phyloP scores from a whole-genome alignment of 2,797 vertebrate genomes.

The Coilia nasus region DNA sequence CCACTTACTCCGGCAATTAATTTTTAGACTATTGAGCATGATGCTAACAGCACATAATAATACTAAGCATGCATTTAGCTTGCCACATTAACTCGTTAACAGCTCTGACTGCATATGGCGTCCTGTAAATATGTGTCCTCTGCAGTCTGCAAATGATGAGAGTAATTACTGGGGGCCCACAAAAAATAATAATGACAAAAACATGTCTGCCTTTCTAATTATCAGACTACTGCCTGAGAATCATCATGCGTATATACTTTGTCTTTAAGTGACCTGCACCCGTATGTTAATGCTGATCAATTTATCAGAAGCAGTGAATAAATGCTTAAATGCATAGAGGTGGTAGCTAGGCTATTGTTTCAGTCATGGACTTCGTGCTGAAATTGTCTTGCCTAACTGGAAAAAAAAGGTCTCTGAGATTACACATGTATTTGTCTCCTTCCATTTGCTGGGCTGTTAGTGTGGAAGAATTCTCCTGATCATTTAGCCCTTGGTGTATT shows the following conservation, averaged over 20 bases:
- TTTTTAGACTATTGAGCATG: constrained; percentile 63
- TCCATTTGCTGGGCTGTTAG: constrained; percentile 38
- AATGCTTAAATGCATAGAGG: not conserved
- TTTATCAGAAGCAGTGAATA: not conserved
- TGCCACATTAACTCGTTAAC: constrained; percentile 64
- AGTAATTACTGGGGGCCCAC: constrained; percentile 45
- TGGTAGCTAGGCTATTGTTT: constrained; percentile 42
- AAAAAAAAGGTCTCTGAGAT: constrained; percentile 53
- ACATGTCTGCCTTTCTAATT: constrained; percentile 31
- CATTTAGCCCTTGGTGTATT: constrained; percentile 49
- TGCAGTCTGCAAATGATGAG: constrained; percentile 60
- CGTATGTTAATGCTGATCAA: too few relatives aligned
- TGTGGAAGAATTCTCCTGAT: constrained; percentile 31
- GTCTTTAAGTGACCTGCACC: not conserved
- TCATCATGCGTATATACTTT: not conserved
- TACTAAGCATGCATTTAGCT: constrained; percentile 62
- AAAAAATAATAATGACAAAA: constrained; percentile 40
- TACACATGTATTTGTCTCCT: constrained; percentile 52
- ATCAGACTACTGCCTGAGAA: not conserved
- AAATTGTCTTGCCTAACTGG: constrained; percentile 48
- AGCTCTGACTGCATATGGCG: constrained; percentile 56
- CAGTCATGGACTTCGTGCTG: constrained; percentile 47
- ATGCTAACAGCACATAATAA: constrained; percentile 64
- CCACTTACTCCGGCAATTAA: constrained; percentile 69
- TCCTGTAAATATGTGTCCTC: constrained; percentile 55